Evolutionary conservation across 2,113 vertebrate genomes (phyloP).

Genomic region (Trinectes maculatus): DNA sequence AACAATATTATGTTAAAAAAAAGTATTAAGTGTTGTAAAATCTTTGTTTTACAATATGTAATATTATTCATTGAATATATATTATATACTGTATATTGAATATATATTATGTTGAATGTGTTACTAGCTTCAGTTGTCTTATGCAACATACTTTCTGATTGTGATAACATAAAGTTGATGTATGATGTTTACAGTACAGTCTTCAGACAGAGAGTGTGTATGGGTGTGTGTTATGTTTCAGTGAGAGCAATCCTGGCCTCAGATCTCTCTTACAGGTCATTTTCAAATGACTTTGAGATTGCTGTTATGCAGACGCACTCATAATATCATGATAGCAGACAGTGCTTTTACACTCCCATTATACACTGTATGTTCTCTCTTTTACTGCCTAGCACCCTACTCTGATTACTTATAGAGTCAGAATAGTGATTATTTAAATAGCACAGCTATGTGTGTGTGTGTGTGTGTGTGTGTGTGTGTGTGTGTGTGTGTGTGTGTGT

Average conservation of each 20-base stretch:
- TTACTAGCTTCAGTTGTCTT: background rate
- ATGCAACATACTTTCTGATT: too few species aligned
- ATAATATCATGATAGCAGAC: slow-evolving; percentile 36
- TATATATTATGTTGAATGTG: too few species aligned
- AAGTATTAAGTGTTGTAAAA: too few species aligned
- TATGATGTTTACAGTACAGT: background rate
- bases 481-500: background rate
- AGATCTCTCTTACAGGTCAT: slow-evolving; percentile 25
- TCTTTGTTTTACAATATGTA: too few species aligned
- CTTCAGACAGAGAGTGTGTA: background rate
- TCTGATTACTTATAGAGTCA: slow-evolving; percentile 56
- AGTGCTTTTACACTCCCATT: slow-evolving; percentile 35
- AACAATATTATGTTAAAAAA: too few species aligned
- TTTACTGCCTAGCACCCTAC: slow-evolving; percentile 31
- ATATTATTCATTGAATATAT: too few species aligned
- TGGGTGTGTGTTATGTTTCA: slow-evolving; percentile 25
- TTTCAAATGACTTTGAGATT: slow-evolving; percentile 32
- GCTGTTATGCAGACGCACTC: slow-evolving; percentile 39
- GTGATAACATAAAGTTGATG: too few species aligned
- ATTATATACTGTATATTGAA: too few species aligned
- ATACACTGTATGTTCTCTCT: slow-evolving; percentile 33
- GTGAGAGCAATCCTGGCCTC: slow-evolving; percentile 7
- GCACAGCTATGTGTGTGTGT: slow-evolving; percentile 34
- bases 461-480: slow-evolving; percentile 23
- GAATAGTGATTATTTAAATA: slow-evolving; percentile 67